phyloP scores from a whole-genome alignment of 2,113 vertebrate species.

The Pedionomus torquatus region DNA sequence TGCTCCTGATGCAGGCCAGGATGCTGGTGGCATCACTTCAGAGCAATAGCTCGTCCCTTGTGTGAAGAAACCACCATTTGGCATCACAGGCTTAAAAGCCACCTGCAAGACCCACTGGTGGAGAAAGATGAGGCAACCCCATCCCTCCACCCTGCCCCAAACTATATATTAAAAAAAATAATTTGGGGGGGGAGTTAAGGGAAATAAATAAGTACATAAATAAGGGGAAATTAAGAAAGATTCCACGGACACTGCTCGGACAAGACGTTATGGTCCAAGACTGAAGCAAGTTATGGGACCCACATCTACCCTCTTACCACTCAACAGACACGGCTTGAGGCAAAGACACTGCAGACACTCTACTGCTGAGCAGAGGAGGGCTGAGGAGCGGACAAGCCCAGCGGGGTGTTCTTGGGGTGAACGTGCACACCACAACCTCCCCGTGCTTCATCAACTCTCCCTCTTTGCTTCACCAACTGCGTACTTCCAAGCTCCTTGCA shows the following conservation, averaged over 20 bases:
- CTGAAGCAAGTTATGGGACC: rapidly evolving
- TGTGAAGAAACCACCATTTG: no score
- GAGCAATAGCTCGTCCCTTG: no score
- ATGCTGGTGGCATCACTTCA: no score
- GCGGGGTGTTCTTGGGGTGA: background rate
- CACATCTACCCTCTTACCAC: background rate
- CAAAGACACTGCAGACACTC: background rate
- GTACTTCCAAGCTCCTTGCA: background rate
- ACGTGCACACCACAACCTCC: rapidly evolving
- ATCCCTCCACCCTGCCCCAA: no score
- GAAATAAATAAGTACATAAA: no score
- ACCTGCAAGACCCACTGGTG: background rate
- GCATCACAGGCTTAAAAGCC: background rate
- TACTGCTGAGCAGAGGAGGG: background rate
- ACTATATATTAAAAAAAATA: no score
- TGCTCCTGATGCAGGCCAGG: no score
- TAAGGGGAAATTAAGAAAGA: background rate
- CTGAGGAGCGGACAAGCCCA: background rate
- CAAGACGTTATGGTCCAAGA: background rate
- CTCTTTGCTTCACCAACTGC: background rate
- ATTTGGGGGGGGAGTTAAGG: no score
- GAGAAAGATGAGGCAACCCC: background rate
- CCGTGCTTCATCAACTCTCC: background rate
- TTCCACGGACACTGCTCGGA: background rate
- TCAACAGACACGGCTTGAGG: rapidly evolving